Evolutionary conservation across 2,797 vertebrate genomes (phyloP), one percentile per base, ranked within the genome.

Genomic region (Tenualosa ilisha): DNA sequence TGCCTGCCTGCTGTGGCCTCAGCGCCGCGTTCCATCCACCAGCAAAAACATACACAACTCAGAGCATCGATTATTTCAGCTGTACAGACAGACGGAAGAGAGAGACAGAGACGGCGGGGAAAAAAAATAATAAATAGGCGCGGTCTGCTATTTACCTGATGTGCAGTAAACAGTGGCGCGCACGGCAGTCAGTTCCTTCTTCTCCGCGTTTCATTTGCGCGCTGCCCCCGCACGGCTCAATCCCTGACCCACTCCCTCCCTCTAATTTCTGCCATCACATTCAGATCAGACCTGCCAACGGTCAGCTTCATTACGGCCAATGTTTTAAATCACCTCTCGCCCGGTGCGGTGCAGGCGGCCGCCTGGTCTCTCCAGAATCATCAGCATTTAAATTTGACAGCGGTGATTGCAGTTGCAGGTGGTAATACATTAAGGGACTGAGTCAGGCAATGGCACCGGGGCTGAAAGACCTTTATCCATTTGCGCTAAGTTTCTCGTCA

Each of bases 391-490:
- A 94, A 96, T 96, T 94, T 94, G 93, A 92, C 93, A 93, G 91
- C 85, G 91, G 91, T 95, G 95, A 95, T 95, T 95, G 95, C 93
- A 91, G 93, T 93, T 93, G 95, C 94, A 94, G 94, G 93, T 95
- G 94, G 95, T 95, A 96, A 95, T 96, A 95, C 95, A 96, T 96
- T 96, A 96, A 94, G 95, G 95, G 93, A 95, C 94, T 95, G 93
- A 96, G 94, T 93, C 93, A 88, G 91, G 91, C 91, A 87, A 92
- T 89, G 93, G 90, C 92, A 89, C 92, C 90, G 83, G 91, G 89
- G 91, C 94, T 93, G 93, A 88, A 93, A 95, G 94, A 95, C 94
- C 94, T 95, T 94, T 94, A 92, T 92, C 93, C 94, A 95, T 95
- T 95, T 95, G 91, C 89, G 82, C 94, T 96, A 96, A 96, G 93